A percentile compares a stretch with the other conserved stretches of the same genome.
phyloP scores from a whole-genome alignment of 2,797 vertebrate species.

The Clarias platycephalus region DNA sequence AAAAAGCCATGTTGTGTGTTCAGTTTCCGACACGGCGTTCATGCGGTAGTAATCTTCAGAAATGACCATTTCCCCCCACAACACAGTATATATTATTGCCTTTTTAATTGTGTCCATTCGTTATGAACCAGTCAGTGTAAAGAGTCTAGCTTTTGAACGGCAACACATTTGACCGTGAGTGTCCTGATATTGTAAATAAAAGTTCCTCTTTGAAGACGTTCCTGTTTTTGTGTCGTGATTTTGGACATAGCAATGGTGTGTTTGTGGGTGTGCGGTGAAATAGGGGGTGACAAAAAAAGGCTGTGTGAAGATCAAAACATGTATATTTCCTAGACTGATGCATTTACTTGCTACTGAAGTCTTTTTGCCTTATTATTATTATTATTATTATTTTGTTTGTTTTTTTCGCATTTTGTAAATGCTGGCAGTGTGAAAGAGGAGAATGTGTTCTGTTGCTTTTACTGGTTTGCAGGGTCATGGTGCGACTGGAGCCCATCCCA shows the following conservation, averaged over 20 bases:
- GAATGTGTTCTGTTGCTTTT: too few relatives aligned
- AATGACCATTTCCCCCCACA: conserved; percentile 36
- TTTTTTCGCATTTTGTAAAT: not conserved
- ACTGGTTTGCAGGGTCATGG: too few relatives aligned
- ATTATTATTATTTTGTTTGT: too few relatives aligned
- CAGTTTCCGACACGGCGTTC: conserved; percentile 5
- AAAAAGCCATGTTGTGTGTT: conserved; percentile 54
- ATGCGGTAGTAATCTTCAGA: conserved; percentile 40
- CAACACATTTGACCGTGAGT: conserved; percentile 52
- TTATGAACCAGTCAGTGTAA: conserved; percentile 44
- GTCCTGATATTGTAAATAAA: conserved; percentile 64
- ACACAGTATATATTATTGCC: conserved; percentile 30
- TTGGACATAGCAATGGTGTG: not conserved
- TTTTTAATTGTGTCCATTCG: conserved; percentile 39
- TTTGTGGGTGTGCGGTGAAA: not conserved
- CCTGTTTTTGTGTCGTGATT: not conserved
- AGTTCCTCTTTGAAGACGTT: conserved; percentile 19
- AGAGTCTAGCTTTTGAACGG: conserved; percentile 50
- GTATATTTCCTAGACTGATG: not conserved
- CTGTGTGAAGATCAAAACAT: not conserved
- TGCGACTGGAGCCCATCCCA: too few relatives aligned
- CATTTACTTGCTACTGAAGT: not conserved
- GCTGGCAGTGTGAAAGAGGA: not conserved
- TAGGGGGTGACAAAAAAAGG: too few relatives aligned
- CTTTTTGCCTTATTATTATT: not conserved